Conservation (phyloP, 2,797 vertebrate species). For the Pipistrellus kuhlii region DNA sequence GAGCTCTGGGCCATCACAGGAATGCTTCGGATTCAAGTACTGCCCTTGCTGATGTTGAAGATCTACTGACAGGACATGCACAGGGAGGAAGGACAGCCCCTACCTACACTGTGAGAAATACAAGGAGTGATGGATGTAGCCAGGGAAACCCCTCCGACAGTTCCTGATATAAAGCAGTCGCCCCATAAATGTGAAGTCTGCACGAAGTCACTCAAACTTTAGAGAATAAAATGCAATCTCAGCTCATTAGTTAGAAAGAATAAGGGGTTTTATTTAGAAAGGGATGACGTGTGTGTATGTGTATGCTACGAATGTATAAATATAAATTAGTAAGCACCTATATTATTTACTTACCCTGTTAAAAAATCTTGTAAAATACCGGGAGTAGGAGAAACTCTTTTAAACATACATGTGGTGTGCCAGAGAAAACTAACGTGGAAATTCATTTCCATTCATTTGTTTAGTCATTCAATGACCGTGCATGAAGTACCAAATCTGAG, state of each 20-base stretch:
- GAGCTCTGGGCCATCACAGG: neutral
- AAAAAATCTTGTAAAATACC: neutral
- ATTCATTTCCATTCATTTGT: slow-evolving; percentile 46
- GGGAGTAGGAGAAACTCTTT: neutral
- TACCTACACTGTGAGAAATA: neutral
- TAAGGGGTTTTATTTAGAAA: slow-evolving; percentile 13
- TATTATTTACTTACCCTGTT: neutral
- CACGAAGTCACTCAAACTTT: neutral
- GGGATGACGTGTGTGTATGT: neutral
- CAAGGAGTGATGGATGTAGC: neutral
- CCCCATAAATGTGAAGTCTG: neutral
- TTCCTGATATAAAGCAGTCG: neutral
- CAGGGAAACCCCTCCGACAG: neutral
- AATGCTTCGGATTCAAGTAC: neutral
- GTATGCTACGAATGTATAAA: neutral
- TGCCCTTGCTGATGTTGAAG: neutral
- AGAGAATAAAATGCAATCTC: neutral
- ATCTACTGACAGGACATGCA: rapidly evolving
- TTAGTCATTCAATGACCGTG: slow-evolving; percentile 51
- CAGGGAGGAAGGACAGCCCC: too few species aligned
- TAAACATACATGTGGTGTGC: slow-evolving; percentile 26
- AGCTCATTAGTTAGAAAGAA: neutral
- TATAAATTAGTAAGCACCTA: neutral
- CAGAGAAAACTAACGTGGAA: slow-evolving; percentile 17
- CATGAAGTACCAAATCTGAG: neutral